phyloP scores from a whole-genome alignment of 2,113 vertebrate genomes.

The Nothobranchius kuhntae region DNA sequence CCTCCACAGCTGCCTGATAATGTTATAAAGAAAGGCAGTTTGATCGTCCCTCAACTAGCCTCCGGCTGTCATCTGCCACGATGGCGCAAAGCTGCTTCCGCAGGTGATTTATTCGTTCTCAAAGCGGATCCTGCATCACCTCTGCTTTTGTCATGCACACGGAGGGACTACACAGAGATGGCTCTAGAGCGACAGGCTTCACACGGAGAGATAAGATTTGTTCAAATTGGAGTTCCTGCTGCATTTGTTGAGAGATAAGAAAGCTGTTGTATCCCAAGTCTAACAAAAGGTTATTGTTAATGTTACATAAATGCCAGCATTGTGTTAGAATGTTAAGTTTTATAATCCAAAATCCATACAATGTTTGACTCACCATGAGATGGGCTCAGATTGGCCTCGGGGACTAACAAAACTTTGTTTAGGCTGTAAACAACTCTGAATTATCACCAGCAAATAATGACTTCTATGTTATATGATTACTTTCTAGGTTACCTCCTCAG shows the following conservation, averaged over 20 bases:
- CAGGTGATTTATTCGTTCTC: slow-evolving; percentile 56
- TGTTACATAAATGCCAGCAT: slow-evolving; percentile 25
- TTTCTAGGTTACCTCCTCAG: no score
- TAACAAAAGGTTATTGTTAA: slow-evolving; percentile 18
- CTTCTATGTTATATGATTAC: slow-evolving; percentile 43
- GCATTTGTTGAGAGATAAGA: slow-evolving; percentile 21
- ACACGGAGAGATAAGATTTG: slow-evolving; percentile 7
- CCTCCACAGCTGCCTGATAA: slow-evolving; percentile 40
- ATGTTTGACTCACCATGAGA: slow-evolving; percentile 58
- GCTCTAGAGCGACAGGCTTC: slow-evolving; percentile 13
- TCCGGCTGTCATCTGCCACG: slow-evolving; percentile 56
- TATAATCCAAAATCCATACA: slow-evolving; percentile 13
- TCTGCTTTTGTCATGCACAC: slow-evolving; percentile 33
- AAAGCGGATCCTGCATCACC: slow-evolving; percentile 44
- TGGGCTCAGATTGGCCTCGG: slow-evolving; percentile 39
- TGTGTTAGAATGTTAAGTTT: slow-evolving; percentile 12
- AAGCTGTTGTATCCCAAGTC: slow-evolving; percentile 11
- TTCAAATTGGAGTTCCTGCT: slow-evolving; percentile 19
- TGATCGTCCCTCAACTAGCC: slow-evolving; percentile 47
- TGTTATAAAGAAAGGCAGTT: slow-evolving; percentile 50
- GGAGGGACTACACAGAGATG: slow-evolving; percentile 24
- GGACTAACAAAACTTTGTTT: slow-evolving; percentile 37
- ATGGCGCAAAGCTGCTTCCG: slow-evolving; percentile 49
- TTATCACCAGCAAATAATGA: slow-evolving; percentile 34
- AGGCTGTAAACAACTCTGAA: slow-evolving; percentile 65